Evolutionary conservation across 2,888 invertebrate species (phyloP), one percentile per base, ranked within the genome.

Genomic region (Polylopha cassiicola): DNA sequence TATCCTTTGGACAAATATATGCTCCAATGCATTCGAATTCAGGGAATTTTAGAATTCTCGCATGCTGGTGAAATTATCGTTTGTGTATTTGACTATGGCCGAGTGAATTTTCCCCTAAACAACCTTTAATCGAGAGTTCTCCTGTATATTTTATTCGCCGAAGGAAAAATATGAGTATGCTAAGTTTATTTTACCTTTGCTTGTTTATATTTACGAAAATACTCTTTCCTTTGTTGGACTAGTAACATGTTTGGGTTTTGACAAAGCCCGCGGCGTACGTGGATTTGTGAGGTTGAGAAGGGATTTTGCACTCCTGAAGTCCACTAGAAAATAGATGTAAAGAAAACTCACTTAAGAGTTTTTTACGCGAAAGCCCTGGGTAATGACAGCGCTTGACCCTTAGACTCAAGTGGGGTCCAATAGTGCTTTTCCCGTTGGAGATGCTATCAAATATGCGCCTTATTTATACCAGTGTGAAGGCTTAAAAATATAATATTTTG

Each of bases 331-430:
- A 65, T 62, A 63, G 65, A 61, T 54, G 49, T 51, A 55, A 61
- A 67, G 66, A 63, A 58, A 46, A 57, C 53, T 47, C 51, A 47
- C 53, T 47, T 44, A 41, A 55, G 55, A 58, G 56, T 56, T 63
- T 70, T 64, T 69, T 60, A 55, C 51, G 44, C 36, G 56, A 52
- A 59, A 62, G 60, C 61, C 61, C 61, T 58, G 60, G 61, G 62
- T 73, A 73, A 72, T 67, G 67, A 67, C 65, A 60, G 53, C 60
- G 51, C 68, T 69, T 57, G 62, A 71, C 58, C 55, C 61, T 51
- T 51, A 46, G 53, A 46, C 54, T 64, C 55, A 47, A 69, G 66
- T 55, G 57, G 51, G 51, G 49, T 53, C 50, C 51, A 48, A 58
- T 58, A 47, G 43, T 37, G 44, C 46, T 46, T 45, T 30, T 32